Evolutionary conservation across 2,888 invertebrate genomes (phyloP).

Genomic region (Augochlorella aurata): DNA sequence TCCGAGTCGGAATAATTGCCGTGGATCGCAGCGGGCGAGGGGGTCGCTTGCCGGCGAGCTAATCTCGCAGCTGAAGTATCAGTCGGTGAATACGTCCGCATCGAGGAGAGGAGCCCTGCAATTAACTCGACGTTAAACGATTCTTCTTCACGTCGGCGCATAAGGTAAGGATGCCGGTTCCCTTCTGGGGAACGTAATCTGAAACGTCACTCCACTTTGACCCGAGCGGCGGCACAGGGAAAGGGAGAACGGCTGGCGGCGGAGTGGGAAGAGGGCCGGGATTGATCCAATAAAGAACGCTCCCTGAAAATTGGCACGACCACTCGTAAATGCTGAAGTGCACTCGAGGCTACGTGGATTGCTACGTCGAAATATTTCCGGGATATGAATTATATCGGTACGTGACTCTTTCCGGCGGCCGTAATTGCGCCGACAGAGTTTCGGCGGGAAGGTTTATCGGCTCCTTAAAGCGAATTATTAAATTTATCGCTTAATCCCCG

Average conservation of each 20-base stretch:
- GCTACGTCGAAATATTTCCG: slow-evolving; percentile 32
- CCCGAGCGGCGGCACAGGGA: neutral
- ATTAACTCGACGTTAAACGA: slow-evolving; percentile 26
- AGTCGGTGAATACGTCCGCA: neutral
- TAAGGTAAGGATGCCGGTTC: slow-evolving; percentile 13
- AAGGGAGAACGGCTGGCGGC: neutral
- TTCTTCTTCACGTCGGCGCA: slow-evolving; percentile 10
- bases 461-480: slow-evolving; percentile 51
- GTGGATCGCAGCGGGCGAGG: too few relatives aligned
- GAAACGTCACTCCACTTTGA: slow-evolving; percentile 31
- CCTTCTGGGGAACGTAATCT: slow-evolving; percentile 3
- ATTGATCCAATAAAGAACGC: slow-evolving; percentile 47
- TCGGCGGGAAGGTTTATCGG: slow-evolving; percentile 41
- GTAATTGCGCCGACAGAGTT: slow-evolving; percentile 51
- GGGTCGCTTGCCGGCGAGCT: neutral
- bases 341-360: slow-evolving; percentile 19
- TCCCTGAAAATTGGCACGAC: slow-evolving; percentile 35
- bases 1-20: too few relatives aligned
- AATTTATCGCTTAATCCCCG: slow-evolving; percentile 51
- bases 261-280: neutral
- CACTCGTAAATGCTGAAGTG: slow-evolving; percentile 42
- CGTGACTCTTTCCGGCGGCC: slow-evolving; percentile 36
- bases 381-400: slow-evolving; percentile 43
- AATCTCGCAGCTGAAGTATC: slow-evolving; percentile 1
- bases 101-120: neutral